Percentiles rank a stretch among this genome's conserved stretches.
Conservation (phyloP, 35 echinoderm and acorn worm species). For the Lytechinus pictus region DNA sequence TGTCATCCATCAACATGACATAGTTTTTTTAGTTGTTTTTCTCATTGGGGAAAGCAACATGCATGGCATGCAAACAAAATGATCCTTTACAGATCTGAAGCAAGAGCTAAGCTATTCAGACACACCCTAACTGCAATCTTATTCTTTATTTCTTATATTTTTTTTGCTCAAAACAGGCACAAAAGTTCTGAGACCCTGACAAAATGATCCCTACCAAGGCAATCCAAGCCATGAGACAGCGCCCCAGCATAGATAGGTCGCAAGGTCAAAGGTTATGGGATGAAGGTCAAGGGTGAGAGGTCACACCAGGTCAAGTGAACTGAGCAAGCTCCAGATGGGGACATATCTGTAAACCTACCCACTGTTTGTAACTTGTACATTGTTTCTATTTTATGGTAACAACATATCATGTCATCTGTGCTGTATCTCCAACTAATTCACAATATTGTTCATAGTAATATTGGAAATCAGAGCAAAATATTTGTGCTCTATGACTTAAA, state of each 20-base stretch:
- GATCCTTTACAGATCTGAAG: neutral
- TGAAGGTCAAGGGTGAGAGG: constrained; percentile 51
- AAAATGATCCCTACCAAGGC: constrained; percentile 25
- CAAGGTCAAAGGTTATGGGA: constrained; percentile 47
- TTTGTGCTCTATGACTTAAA: no score
- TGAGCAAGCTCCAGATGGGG: constrained; percentile 38
- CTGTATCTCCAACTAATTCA: neutral
- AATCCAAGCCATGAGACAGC: constrained; percentile 2
- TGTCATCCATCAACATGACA: neutral
- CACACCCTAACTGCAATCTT: constrained; percentile 21
- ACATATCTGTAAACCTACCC: constrained; percentile 31
- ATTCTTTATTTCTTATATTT: neutral
- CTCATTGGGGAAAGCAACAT: neutral
- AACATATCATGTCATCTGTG: neutral
- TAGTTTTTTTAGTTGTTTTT: neutral
- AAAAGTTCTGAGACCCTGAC: constrained; percentile 17
- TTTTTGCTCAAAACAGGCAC: constrained; percentile 53
- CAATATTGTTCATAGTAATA: neutral
- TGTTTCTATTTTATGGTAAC: no score
- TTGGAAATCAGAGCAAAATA: neutral
- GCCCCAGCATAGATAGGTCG: constrained; percentile 38
- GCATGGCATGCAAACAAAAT: neutral
- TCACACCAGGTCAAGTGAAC: constrained; percentile 40
- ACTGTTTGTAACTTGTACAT: neutral
- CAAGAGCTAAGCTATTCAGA: neutral